Evolutionary conservation across 2,797 vertebrate genomes (phyloP).

Genomic region (Champsocephalus gunnari): DNA sequence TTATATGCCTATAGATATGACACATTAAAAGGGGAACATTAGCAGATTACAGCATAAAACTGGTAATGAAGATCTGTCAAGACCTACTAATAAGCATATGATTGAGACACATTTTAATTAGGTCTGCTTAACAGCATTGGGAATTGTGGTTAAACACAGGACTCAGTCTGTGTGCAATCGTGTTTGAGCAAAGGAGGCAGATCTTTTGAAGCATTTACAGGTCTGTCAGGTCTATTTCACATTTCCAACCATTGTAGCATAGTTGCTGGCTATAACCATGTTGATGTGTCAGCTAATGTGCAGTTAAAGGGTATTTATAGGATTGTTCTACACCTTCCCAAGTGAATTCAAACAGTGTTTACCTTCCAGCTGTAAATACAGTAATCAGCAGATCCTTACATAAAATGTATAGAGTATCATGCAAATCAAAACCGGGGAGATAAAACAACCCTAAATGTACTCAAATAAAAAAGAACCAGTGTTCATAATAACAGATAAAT

Average conservation of each 20-base stretch:
- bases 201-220: constrained; percentile 14
- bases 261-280: not conserved
- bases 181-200: constrained; percentile 17
- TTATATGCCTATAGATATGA: not conserved
- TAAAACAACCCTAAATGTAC: not conserved
- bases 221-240: constrained; percentile 25
- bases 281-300: not conserved
- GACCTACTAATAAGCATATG: constrained; percentile 13
- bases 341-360: no score
- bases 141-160: constrained; percentile 20
- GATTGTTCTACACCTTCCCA: no score
- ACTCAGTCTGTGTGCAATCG: not conserved
- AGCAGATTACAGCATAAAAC: constrained; percentile 5
- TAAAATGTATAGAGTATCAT: no score
- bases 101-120: constrained; percentile 38
- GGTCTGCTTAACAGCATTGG: not conserved
- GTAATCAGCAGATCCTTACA: no score
- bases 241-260: constrained; percentile 8
- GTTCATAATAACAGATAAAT: not conserved
- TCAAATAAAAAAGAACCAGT: not conserved
- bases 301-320: not conserved
- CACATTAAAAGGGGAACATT: constrained; percentile 8
- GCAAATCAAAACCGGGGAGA: no score
- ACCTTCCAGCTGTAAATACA: no score
- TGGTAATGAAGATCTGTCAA: constrained; percentile 20